These are phyloP conservation scores for Alviniconcha marisindica DNA, from an alignment of 1,140 invertebrate species.

Conservation along the genomic window DNA sequence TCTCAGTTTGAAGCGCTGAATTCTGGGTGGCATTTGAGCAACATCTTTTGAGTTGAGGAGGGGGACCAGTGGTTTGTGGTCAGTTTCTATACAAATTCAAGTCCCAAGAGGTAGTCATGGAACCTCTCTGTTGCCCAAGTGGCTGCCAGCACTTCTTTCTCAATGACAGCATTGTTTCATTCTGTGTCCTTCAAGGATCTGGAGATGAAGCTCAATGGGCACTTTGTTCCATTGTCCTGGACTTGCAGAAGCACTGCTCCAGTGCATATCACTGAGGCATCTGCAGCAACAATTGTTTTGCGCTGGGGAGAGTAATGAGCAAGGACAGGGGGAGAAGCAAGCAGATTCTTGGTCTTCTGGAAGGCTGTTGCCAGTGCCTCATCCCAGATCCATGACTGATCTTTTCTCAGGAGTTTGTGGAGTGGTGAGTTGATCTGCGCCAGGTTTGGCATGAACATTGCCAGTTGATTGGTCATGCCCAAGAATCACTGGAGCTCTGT, in stretches of 20 bases:
- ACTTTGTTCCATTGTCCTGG: slow-evolving; percentile 9
- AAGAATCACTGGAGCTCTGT: slow-evolving; percentile 20
- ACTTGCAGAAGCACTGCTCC: slow-evolving; percentile 49
- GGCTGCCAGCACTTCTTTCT: slow-evolving; percentile 79
- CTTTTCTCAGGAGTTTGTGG: slow-evolving; percentile 39
- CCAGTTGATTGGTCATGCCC: slow-evolving; percentile 44
- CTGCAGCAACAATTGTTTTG: slow-evolving; percentile 45
- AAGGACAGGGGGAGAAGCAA: slow-evolving; percentile 43
- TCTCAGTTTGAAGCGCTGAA: slow-evolving; percentile 49
- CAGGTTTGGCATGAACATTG: slow-evolving; percentile 22
- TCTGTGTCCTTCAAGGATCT: slow-evolving; percentile 66
- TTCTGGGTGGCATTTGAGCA: slow-evolving; percentile 37
- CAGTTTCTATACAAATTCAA: slow-evolving; percentile 62
- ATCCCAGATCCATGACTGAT: slow-evolving; percentile 45
- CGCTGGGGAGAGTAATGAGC: slow-evolving; percentile 44
- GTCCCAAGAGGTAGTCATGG: slow-evolving; percentile 76
- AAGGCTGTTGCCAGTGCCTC: slow-evolving; percentile 35
- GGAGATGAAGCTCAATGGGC: slow-evolving; percentile 52
- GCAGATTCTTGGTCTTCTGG: slow-evolving; percentile 37
- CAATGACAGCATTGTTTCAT: slow-evolving; percentile 77
- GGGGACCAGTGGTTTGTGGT: slow-evolving; percentile 70
- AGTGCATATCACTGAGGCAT: slow-evolving; percentile 50
- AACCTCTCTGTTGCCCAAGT: slow-evolving; percentile 78
- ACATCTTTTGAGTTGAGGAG: slow-evolving; percentile 48
- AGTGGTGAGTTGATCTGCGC: slow-evolving; percentile 1